Conservation (phyloP, 2,888 invertebrate genomes). For the Elysia crispata region DNA sequence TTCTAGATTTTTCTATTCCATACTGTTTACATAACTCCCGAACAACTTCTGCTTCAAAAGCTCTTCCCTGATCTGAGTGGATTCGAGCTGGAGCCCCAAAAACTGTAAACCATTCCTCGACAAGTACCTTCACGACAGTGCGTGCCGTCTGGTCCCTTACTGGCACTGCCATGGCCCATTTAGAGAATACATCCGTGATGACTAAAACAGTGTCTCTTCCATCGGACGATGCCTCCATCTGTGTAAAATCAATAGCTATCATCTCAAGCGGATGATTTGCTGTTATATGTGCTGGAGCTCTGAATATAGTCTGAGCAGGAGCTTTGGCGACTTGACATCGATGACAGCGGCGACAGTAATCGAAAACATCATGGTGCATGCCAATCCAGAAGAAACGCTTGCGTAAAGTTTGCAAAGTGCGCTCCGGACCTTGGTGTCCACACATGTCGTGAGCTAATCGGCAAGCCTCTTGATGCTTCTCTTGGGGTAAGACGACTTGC, state of each 20-base stretch:
- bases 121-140: slow-evolving; percentile 53
- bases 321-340: slow-evolving; percentile 51
- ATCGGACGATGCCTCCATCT: slow-evolving; percentile 50
- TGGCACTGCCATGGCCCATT: slow-evolving; percentile 55
- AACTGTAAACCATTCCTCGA: slow-evolving; percentile 54
- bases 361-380: slow-evolving; percentile 50
- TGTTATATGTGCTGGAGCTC: slow-evolving; percentile 45
- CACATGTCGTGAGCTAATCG: too few relatives aligned
- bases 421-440: too few relatives aligned
- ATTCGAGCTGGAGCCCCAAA: slow-evolving; percentile 56
- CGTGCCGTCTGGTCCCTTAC: slow-evolving; percentile 54
- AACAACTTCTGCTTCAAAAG: slow-evolving; percentile 54
- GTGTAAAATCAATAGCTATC: slow-evolving; percentile 57
- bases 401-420: background rate
- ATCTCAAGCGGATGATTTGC: slow-evolving; percentile 54
- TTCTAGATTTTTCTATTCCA: slow-evolving; percentile 52
- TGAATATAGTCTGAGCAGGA: slow-evolving; percentile 25
- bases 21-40: slow-evolving; percentile 52
- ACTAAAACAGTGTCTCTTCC: slow-evolving; percentile 57
- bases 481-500: too few relatives aligned
- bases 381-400: slow-evolving; percentile 56
- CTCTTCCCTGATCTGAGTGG: slow-evolving; percentile 55
- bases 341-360: slow-evolving; percentile 50
- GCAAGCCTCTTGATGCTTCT: too few relatives aligned
- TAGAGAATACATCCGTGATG: slow-evolving; percentile 59